Base-by-base conservation (phyloP, 92 coral and sea anemone genomes). In the Montipora capitata region DNA sequence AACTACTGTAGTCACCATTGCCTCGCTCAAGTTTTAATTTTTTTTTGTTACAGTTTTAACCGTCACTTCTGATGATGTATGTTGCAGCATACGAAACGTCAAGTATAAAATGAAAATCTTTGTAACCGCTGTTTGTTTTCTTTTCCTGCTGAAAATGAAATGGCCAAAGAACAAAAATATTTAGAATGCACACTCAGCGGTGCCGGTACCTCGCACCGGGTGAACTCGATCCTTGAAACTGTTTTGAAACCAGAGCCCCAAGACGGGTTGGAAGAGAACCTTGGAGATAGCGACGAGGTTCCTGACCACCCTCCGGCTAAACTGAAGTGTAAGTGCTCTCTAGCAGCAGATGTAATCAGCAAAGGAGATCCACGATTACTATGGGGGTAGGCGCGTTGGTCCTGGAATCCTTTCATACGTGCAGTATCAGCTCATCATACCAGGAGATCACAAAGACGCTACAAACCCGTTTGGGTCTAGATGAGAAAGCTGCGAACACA, bases 291-390 rank as follows among this genome's bases (percentile, higher is more conserved):
- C 35, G 65, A 38, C 18, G 56, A 78, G 43, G 85, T 20, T 40
- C 48, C 69, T 49, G 86, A 76, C 13, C 91, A 92, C 48, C 69
- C 95, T 16, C 92, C 98, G 61, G 78, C 72, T 12, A 77, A 17
- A 72, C 77, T 45, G 70, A 88, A 92, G 84, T 92, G 91, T 70
- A 88, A 57, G 70, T 68, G 93, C 61, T 92, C 94, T 14, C 81
- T 94, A 62, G 75, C 93, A 74, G 52, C 92, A 41, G 73, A 45
- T 59, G 77, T 92, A 3, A 92, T 94, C 54, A 41, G 69, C 7
- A 89, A 89, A 52, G 51, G 95, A 77, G 83, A 92, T 94, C 62
- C 95, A 27, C 95, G 91, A 89, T 85, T 94, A 92, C 89, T 92
- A 92, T 68, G 86, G 95, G 12, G 91, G 91, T n/a, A 92, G 74